These are phyloP conservation scores for Neosilurus hyrtlii DNA, from an alignment of 2,797 vertebrate genomes.

Conservation along the genomic window DNA sequence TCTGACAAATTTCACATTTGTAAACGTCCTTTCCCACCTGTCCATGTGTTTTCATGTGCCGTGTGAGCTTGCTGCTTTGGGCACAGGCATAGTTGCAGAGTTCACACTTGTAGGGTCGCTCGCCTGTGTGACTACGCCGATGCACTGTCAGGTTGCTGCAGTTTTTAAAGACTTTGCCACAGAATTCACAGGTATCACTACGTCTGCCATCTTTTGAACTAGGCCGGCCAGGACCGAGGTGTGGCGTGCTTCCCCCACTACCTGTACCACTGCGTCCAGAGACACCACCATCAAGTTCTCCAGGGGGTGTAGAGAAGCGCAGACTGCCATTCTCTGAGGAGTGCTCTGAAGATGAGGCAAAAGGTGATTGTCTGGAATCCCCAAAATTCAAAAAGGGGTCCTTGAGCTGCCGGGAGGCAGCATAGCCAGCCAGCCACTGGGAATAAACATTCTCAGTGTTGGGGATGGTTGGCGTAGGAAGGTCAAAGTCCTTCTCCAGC, in stretches of 20 bases:
- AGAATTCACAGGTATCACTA: constrained; percentile 98
- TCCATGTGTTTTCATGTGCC: constrained; percentile 99
- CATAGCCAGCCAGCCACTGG: constrained; percentile 97
- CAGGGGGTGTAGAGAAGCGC: constrained; percentile 97
- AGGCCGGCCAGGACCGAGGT: constrained; percentile 93
- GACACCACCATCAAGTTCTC: constrained; percentile 95
- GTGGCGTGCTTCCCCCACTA: constrained; percentile 97
- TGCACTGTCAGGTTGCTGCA: constrained; percentile 99
- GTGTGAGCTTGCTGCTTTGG: constrained; percentile 99
- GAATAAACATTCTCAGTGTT: constrained; percentile 99
- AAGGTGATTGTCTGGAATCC: constrained; percentile 99
- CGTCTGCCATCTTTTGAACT: constrained; percentile 97
- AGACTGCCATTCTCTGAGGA: constrained; percentile 99
- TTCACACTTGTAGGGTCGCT: constrained; percentile 99
- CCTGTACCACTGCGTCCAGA: constrained; percentile 97
- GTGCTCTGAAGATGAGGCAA: constrained; percentile 97
- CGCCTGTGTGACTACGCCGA: constrained; percentile 99
- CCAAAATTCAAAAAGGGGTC: constrained; percentile 98
- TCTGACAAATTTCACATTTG: constrained; percentile 99
- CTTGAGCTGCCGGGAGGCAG: constrained; percentile 97
- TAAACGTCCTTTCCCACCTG: constrained; percentile 99
- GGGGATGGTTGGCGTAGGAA: constrained; percentile 93
- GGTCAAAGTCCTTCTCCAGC: constrained; percentile 97
- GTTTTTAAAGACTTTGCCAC: constrained; percentile 99
- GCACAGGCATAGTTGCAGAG: constrained; percentile 99